phyloP scores from a whole-genome alignment of 2,888 invertebrate genomes.

The Drosophila yooni region DNA sequence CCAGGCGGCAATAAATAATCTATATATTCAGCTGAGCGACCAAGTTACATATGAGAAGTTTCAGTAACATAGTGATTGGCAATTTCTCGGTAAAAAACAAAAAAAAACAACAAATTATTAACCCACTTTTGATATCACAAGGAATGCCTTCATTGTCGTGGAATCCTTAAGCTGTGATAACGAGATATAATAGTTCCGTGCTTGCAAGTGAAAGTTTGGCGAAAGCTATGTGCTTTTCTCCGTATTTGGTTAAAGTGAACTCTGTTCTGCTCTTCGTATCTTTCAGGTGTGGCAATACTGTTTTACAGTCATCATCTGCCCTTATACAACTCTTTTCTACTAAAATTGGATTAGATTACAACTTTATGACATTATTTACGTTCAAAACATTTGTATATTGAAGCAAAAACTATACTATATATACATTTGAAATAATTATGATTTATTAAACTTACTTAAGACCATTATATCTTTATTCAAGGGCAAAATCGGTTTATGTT shows the following conservation, averaged over 20 bases:
- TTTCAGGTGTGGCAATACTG: not conserved
- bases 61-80: not conserved
- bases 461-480: constrained; percentile 84
- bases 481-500: constrained; percentile 94
- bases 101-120: not conserved
- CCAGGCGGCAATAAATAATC: not conserved
- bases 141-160: not conserved
- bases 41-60: not conserved
- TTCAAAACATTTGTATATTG: not conserved
- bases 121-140: not conserved
- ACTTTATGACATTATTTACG: not conserved
- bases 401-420: not conserved
- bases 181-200: not conserved
- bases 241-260: not conserved
- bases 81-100: not conserved
- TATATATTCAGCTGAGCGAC: not conserved
- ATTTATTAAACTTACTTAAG: constrained; percentile 6
- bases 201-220: not conserved
- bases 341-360: not conserved
- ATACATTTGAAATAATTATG: not conserved
- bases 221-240: not conserved
- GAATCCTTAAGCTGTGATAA: not conserved
- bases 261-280: not conserved
- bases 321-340: not conserved
- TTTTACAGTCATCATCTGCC: not conserved